These are phyloP conservation scores for Goniozus legneri DNA, from an alignment of 1,140 invertebrate species.

Conservation along the genomic window DNA sequence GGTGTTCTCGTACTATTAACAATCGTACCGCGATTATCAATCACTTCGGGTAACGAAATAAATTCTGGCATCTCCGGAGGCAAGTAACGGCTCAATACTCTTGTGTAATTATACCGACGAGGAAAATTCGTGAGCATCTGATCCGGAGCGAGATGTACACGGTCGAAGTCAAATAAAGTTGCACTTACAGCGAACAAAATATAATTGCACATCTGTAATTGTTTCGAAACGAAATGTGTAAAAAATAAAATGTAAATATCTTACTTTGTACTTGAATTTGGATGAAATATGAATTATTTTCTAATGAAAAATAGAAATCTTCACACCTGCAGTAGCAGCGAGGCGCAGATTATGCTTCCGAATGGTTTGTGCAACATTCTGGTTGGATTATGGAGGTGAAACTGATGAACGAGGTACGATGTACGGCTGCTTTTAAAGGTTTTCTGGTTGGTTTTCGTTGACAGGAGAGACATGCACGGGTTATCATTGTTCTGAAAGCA, in stretches of 20 bases:
- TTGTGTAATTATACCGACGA: conserved; percentile 14
- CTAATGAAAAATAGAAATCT: background rate
- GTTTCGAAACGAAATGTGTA: too few relatives aligned
- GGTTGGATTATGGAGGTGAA: background rate
- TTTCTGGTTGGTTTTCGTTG: background rate
- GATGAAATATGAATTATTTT: background rate
- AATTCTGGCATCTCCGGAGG: conserved; percentile 21
- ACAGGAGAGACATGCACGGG: background rate
- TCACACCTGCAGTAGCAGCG: background rate
- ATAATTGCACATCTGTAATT: too few relatives aligned
- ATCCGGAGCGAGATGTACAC: too few relatives aligned
- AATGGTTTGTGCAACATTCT: background rate
- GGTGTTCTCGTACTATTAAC: too few relatives aligned
- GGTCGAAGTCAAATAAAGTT: too few relatives aligned
- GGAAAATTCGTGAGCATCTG: conserved; percentile 27
- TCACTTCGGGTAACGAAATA: conserved; percentile 27
- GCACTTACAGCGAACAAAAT: too few relatives aligned
- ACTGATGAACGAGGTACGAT: background rate
- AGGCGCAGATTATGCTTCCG: too few relatives aligned
- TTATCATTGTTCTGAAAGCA: background rate
- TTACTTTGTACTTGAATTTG: too few relatives aligned
- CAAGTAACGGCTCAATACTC: conserved; percentile 21
- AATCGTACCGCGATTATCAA: conserved; percentile 33
- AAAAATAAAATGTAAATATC: too few relatives aligned
- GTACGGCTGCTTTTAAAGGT: conserved; percentile 18